These are phyloP conservation scores for Antechinus flavipes DNA, from an alignment of 2,113 vertebrate species.

Conservation along the genomic window DNA sequence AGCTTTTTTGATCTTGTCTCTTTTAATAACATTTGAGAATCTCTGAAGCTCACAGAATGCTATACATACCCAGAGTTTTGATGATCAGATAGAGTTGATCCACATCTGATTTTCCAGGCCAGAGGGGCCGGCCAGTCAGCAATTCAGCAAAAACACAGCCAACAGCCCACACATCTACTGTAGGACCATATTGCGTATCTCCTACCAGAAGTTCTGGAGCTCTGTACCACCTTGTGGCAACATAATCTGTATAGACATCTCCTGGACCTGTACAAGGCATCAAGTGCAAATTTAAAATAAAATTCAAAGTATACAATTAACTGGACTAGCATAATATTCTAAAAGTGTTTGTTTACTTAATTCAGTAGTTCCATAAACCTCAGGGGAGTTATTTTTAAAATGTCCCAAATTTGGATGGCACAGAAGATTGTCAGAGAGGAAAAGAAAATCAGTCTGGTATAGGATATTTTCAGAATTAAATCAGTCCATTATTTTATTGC, in stretches of 20 bases:
- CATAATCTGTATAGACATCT: constrained; percentile 96
- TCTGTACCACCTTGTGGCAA: constrained; percentile 96
- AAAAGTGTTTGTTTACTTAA: not conserved
- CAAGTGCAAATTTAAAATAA: not conserved
- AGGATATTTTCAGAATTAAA: not conserved
- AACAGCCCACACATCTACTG: constrained; percentile 94
- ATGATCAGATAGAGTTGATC: constrained; percentile 97
- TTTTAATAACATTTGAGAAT: not conserved
- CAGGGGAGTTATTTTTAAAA: not conserved
- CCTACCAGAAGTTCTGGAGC: constrained; percentile 95
- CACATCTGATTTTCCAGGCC: constrained; percentile 96
- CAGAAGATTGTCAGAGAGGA: not conserved
- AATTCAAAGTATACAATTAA: not conserved
- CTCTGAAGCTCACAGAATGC: not conserved
- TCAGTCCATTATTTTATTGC: not conserved
- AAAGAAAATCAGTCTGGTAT: not conserved
- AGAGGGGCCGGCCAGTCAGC: constrained; percentile 91
- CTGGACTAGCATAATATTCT: not conserved
- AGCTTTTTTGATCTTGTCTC: not conserved
- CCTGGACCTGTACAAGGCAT: constrained; percentile 87
- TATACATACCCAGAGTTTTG: constrained; percentile 90
- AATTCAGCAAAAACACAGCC: constrained; percentile 96
- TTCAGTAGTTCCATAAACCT: not conserved
- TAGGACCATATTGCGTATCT: constrained; percentile 93
- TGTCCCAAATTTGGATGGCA: not conserved